Evolutionary conservation across 2,888 invertebrate genomes (phyloP).

Genomic region (Ariolimax columbianus): DNA sequence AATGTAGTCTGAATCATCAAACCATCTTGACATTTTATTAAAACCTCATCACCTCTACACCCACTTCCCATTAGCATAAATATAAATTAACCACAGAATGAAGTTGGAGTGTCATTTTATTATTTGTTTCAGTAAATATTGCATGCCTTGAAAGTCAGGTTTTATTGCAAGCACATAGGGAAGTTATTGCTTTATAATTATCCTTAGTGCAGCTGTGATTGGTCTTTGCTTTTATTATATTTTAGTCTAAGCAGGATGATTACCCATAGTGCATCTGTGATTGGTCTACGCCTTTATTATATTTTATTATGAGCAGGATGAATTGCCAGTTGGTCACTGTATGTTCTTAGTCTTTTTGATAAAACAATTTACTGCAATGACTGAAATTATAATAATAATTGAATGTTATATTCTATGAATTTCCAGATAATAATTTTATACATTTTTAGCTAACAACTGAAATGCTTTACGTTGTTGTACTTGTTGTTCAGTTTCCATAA

Average conservation of each 20-base stretch:
- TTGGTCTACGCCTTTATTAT: background rate
- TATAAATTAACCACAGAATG: constrained; percentile 2
- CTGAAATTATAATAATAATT: background rate
- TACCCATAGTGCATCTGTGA: background rate
- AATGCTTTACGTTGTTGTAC: background rate
- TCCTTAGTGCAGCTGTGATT: constrained; percentile 14
- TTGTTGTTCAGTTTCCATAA: constrained; percentile 13
- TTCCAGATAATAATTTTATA: background rate
- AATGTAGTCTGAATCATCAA: background rate
- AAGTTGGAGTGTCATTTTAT: background rate
- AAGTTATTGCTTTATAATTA: background rate
- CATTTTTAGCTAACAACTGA: no score
- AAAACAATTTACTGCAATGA: background rate
- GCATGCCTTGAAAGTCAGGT: background rate
- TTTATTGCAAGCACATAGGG: background rate
- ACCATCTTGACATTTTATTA: background rate
- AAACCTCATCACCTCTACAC: background rate
- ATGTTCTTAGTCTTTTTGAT: background rate
- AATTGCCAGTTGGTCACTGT: background rate
- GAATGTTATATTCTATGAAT: background rate
- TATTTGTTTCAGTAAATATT: background rate
- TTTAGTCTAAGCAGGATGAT: background rate
- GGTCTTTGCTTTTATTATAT: background rate
- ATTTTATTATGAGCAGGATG: background rate
- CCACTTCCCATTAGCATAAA: background rate